Conservation (phyloP, 2,888 invertebrate genomes). For the Lasioglossum pauxillum region DNA sequence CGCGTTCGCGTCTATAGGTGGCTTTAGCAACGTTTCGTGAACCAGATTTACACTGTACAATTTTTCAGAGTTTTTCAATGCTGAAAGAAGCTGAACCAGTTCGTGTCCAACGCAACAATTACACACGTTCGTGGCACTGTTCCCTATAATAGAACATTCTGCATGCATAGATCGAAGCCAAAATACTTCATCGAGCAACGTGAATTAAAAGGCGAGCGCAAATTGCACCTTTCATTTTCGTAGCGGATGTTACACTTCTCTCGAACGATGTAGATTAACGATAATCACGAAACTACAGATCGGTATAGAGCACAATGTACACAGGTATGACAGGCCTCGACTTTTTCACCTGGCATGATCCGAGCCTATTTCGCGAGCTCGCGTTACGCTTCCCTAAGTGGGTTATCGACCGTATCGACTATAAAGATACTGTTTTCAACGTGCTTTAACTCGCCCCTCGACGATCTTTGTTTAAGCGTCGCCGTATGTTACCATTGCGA, state of each 20-base stretch:
- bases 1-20: neutral
- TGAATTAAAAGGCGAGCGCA: neutral
- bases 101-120: neutral
- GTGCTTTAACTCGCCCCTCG: conserved; percentile 37
- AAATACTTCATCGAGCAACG: neutral
- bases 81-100: neutral
- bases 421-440: conserved; percentile 61
- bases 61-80: neutral
- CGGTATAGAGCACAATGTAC: conserved; percentile 14
- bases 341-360: conserved; percentile 51
- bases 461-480: conserved; percentile 35
- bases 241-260: neutral
- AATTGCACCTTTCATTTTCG: conserved; percentile 2
- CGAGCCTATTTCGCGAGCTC: conserved; percentile 52
- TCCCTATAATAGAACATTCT: neutral
- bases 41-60: neutral
- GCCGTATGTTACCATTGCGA: conserved; percentile 12
- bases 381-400: conserved; percentile 67
- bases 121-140: neutral
- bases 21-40: neutral
- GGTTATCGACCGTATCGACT: conserved; percentile 69
- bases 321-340: conserved; percentile 34
- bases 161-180: neutral
- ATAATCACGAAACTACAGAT: neutral
- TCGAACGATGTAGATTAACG: neutral